Evolutionary conservation across 2,888 invertebrate species (phyloP), one percentile per base, ranked within the genome.

Genomic region (Empis livida): DNA sequence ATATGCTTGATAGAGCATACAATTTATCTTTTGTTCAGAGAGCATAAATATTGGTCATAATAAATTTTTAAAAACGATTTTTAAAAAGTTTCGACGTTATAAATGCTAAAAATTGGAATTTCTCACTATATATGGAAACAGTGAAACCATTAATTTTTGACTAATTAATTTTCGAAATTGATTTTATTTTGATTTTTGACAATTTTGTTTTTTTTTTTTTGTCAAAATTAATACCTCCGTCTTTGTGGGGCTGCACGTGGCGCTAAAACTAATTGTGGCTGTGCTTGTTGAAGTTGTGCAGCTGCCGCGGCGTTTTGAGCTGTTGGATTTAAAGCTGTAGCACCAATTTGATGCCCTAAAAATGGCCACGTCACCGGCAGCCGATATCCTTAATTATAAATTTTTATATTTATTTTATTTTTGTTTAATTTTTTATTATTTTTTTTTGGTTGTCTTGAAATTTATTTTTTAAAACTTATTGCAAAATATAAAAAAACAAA

Each of bases 311-410:
- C 43, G 60, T 47, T 5, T 8, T 64, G 74, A 59, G 77, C 77
- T 57, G 79, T 74, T 55, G 79, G 75, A 58, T 79, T 77, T 58
- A 73, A 67, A 59, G 72, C 69, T 60, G 73, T 68, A 58, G 73
- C 71, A 58, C 73, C 69, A 53, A 75, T 65, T 17, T 65, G 62
- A 48, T 63, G 59, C 48, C 76, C 74, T 71, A 83, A 75, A 80
- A 82, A 83, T 70, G 82, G 82, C 84, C 83, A 84, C 70, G 82
- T 70, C 73, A 82, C 78, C 65, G 82, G 81, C 72, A 83, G 78
- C 71, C 84, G 82, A 75, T 82, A 80, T 75, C 83, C 84, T 82
- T 75, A n/a, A n/a, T 50, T 48, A 35, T 20, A 47, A n/a, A 6
- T 27, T 27, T 27, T 5, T 6, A 27, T 27, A 44, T 39, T 32